A percentile compares a stretch with the other conserved stretches of the same genome.
Conservation (phyloP, 2,888 invertebrate genomes). For the Neocrepidodera transversa region DNA sequence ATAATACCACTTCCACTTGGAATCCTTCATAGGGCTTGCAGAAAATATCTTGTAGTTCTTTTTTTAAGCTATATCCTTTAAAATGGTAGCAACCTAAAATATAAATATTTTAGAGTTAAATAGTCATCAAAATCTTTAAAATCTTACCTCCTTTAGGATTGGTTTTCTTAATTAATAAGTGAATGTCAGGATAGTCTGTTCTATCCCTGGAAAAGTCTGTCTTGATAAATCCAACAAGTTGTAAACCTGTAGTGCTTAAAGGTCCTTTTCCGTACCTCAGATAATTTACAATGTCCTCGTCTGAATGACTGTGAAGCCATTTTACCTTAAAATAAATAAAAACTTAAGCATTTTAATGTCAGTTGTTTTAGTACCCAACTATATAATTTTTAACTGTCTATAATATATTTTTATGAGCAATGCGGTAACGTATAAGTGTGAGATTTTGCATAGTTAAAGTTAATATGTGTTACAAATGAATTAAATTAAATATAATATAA, state of each 20-base stretch:
- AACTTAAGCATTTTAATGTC: too few relatives aligned
- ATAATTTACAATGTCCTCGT: constrained; percentile 51
- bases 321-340: constrained; percentile 2
- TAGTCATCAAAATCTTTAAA: neutral
- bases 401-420: too few relatives aligned
- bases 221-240: constrained; percentile 52
- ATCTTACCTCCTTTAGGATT: constrained; percentile 37
- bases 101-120: neutral
- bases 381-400: too few relatives aligned
- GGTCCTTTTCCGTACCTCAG: constrained; percentile 53
- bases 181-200: constrained; percentile 52
- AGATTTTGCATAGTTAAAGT: too few relatives aligned
- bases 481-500: too few relatives aligned
- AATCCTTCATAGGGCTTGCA: constrained; percentile 64
- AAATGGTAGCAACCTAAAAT: constrained; percentile 33
- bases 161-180: constrained; percentile 48
- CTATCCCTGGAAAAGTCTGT: constrained; percentile 51
- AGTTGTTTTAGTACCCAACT: too few relatives aligned
- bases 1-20: constrained; percentile 71
- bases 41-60: constrained; percentile 62
- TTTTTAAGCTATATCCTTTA: constrained; percentile 27
- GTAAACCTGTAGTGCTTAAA: constrained; percentile 47
- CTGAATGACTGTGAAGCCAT: constrained; percentile 12
- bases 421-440: too few relatives aligned
- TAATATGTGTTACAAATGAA: too few relatives aligned